These are phyloP conservation scores for Chloroceryle amazona DNA, from an alignment of 2,797 vertebrate species.

Conservation along the genomic window DNA sequence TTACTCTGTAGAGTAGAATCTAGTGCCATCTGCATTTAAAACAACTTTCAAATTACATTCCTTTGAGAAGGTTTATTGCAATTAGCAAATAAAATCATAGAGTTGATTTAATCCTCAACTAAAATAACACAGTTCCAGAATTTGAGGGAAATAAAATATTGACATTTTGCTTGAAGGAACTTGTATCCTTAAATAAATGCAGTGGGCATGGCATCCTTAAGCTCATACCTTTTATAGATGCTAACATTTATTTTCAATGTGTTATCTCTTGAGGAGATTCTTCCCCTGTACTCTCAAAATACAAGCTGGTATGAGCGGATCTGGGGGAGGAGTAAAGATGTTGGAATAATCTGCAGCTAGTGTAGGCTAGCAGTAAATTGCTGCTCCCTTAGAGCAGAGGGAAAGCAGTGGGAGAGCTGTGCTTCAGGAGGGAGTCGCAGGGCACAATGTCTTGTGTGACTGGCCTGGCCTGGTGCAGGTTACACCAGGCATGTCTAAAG, in stretches of 20 bases:
- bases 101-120: conserved; percentile 45
- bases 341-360: conserved; percentile 48
- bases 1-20: conserved; percentile 44
- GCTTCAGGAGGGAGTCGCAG: not conserved
- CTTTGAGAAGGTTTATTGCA: conserved; percentile 61
- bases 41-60: conserved; percentile 64
- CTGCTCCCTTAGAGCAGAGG: conserved; percentile 31
- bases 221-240: conserved; percentile 58
- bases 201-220: conserved; percentile 65
- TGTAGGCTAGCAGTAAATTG: conserved; percentile 53
- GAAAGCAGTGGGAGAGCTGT: not conserved
- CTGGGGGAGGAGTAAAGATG: conserved; percentile 52
- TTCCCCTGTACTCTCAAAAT: conserved; percentile 60
- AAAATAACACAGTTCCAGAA: conserved; percentile 46
- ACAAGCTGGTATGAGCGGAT: conserved; percentile 61
- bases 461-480: not conserved
- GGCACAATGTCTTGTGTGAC: not conserved
- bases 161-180: conserved; percentile 74
- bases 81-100: conserved; percentile 50
- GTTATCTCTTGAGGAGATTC: conserved; percentile 72
- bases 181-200: conserved; percentile 74
- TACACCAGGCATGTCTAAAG: not conserved
- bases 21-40: conserved; percentile 62
- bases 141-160: conserved; percentile 67
- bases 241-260: conserved; percentile 72